Conservation (phyloP, 2,113 vertebrate genomes). For the Odontophorus gujanensis region DNA sequence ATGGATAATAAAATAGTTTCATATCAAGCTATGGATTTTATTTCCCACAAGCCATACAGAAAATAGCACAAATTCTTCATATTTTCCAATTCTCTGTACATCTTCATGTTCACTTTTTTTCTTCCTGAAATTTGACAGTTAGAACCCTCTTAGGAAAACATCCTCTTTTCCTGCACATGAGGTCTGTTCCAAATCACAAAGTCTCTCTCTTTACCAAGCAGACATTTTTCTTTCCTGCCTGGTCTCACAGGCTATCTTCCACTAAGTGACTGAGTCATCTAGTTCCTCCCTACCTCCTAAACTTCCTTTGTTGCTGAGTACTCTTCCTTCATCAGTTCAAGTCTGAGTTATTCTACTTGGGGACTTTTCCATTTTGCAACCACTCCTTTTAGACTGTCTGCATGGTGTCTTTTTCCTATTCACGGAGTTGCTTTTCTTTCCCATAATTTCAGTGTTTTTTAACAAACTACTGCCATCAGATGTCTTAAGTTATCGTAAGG, state of each 20-base stretch:
- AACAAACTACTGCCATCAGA: background rate
- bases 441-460: background rate
- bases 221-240: background rate
- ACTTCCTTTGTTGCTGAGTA: conserved; percentile 2
- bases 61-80: background rate
- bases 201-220: background rate
- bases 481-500: background rate
- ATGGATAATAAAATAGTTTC: background rate
- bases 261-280: conserved; percentile 23
- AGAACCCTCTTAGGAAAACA: background rate
- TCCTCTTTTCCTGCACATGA: background rate
- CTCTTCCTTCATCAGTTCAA: conserved; percentile 19
- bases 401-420: conserved; percentile 2
- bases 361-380: conserved; percentile 37
- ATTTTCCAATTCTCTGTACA: background rate
- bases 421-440: background rate
- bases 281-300: background rate
- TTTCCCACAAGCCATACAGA: background rate
- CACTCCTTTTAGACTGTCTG: conserved; percentile 40
- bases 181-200: background rate
- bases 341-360: background rate
- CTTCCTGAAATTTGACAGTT: background rate
- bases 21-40: background rate
- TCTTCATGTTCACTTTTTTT: background rate
- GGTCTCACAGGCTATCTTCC: background rate